These are phyloP conservation scores for Ptychoptera contaminata DNA, from an alignment of 2,888 invertebrate genomes.

Conservation along the genomic window DNA sequence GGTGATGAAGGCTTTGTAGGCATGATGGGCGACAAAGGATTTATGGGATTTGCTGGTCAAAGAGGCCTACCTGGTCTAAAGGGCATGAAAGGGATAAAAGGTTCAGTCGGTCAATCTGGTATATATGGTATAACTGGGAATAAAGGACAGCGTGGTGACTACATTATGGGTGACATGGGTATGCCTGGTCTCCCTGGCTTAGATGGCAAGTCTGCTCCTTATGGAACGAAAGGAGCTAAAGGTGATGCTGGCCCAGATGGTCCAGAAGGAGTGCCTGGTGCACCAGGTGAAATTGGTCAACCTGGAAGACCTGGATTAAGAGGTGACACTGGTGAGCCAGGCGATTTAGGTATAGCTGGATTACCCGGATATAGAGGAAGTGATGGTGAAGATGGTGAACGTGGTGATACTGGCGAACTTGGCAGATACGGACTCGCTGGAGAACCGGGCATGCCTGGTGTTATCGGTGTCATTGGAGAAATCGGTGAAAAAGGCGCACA, in stretches of 20 bases:
- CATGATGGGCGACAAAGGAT: constrained; percentile 33
- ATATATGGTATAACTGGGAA: constrained; percentile 40
- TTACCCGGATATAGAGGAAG: constrained; percentile 3
- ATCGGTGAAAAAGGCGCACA: constrained; percentile 16
- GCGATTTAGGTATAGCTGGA: constrained; percentile 34
- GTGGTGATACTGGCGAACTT: constrained; percentile 7
- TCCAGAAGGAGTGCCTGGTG: constrained; percentile 36
- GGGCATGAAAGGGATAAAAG: constrained; percentile 41
- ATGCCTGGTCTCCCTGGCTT: constrained; percentile 40
- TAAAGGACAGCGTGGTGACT: constrained; percentile 23
- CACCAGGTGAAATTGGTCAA: constrained; percentile 35
- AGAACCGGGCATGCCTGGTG: neutral
- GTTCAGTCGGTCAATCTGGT: constrained; percentile 40
- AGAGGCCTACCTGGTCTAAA: constrained; percentile 32
- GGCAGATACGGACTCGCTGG: constrained; percentile 25
- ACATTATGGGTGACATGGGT: constrained; percentile 32
- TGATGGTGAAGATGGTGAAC: constrained; percentile 7
- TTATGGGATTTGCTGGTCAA: constrained; percentile 32
- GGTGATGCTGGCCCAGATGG: constrained; percentile 41
- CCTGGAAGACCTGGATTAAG: constrained; percentile 33
- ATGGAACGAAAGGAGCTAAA: constrained; percentile 28
- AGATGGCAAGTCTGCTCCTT: constrained; percentile 26
- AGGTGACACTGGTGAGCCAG: constrained; percentile 38
- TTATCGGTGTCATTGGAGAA: constrained; percentile 2
- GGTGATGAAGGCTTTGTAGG: constrained; percentile 32